Evolutionary conservation across 2,888 invertebrate genomes (phyloP), one percentile per base, ranked within the genome.

Genomic region (Melieria omissa): DNA sequence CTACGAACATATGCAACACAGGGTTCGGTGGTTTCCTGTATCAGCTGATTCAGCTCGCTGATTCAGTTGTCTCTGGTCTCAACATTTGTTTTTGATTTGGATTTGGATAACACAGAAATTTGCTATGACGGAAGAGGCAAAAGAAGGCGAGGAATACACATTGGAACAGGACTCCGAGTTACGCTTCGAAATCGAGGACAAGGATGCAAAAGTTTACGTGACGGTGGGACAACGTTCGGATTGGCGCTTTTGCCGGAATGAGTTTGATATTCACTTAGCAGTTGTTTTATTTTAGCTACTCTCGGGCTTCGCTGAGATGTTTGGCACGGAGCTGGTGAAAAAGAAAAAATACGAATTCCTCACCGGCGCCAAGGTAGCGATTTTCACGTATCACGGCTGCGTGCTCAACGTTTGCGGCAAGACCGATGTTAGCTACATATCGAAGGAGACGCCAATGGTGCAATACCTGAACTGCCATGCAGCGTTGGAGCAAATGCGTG

Each of bases 381-480:
- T 99, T 16, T 99, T 94, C 83, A 97, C 98, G 2, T 99, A 96
- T 93, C 96, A 98, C 83, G 97, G 97, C 1, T 98, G 98, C 83
- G 91, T 91, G 0, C 87, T 99, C 0, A 95, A 95, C 86, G 86
- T 98, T 10, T 89, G 91, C 73, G 99, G 98, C 2, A 93, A 92
- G 84, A 95, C 96, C 1, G 98, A 98, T 86, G 96, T 96, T 44
- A 95, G 94, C 77, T 99, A 99, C 85, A 91, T 97, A 0, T 96
- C 98, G 0, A 96, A 96, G 85, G 97, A 98, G 84, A 99, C 99
- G 0, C 98, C 98, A 0, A 98, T 98, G 97, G 89, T 92, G 8
- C 92, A 97, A 77, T 99, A 99, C 85, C 88, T 98, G 4, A 99
- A 99, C 86, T 95, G 96, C 16, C 99, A 99, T 86, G 96, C 95